A percentile compares a stretch with the other conserved stretches of the same genome.
These are phyloP conservation scores for Okapia johnstoni DNA, from an alignment of 2,113 vertebrate genomes.

Conservation along the genomic window DNA sequence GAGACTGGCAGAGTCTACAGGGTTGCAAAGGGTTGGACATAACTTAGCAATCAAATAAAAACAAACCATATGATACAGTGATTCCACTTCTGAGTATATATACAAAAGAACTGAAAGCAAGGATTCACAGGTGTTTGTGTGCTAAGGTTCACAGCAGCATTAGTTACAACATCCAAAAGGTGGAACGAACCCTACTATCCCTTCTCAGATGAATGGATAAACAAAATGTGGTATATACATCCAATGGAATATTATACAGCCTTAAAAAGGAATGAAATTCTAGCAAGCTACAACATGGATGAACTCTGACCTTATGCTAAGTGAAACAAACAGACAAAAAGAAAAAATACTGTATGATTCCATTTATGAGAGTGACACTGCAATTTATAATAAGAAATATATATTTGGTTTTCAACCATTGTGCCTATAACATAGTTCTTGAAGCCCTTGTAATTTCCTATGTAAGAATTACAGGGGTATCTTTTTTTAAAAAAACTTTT, in stretches of 20 bases:
- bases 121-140: not conserved
- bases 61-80: not conserved
- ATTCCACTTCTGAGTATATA: not conserved
- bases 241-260: not conserved
- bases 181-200: not conserved
- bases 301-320: not conserved
- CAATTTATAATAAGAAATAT: not conserved
- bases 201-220: not conserved
- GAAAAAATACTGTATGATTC: not conserved
- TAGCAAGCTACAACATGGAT: not conserved
- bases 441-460: not conserved
- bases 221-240: not conserved
- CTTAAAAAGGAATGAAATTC: not conserved
- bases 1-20: not conserved
- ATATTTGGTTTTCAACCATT: not conserved
- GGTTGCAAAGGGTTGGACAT: not conserved
- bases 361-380: not conserved
- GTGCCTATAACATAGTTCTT: not conserved
- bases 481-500: not conserved
- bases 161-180: not conserved
- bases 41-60: not conserved
- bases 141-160: not conserved
- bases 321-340: not conserved
- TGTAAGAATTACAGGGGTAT: not conserved
- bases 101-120: not conserved